Percentiles rank a stretch among this genome's conserved stretches.
Evolutionary conservation across 2,888 invertebrate species (phyloP).

Genomic region (Encarsia formosa): DNA sequence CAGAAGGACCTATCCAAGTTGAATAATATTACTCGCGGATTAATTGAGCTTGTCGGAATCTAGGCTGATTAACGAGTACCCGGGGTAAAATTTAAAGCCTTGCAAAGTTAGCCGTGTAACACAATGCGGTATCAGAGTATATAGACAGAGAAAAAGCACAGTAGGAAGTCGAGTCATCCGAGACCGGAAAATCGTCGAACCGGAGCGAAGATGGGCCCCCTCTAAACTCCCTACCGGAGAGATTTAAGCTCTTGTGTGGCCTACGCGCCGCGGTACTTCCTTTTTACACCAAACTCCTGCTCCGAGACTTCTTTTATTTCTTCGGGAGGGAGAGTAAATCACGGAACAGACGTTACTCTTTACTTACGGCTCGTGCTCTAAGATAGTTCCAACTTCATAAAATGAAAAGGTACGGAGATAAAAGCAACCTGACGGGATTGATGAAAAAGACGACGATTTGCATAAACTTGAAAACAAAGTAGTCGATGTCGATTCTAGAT

Average conservation of each 20-base stretch:
- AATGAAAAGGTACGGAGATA: neutral
- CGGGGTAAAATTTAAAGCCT: no score
- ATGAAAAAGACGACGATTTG: constrained; percentile 33
- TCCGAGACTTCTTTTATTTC: constrained; percentile 34
- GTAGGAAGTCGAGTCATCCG: constrained; percentile 7
- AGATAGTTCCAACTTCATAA: no score
- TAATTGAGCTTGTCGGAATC: no score
- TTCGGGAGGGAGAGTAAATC: constrained; percentile 38
- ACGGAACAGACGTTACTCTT: constrained; percentile 37
- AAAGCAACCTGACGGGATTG: neutral
- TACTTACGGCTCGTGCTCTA: no score
- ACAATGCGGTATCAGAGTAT: no score
- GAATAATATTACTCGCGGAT: no score
- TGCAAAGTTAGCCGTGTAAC: no score
- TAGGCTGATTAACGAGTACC: no score
- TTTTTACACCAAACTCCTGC: constrained; percentile 16
- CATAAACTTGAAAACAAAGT: constrained; percentile 46
- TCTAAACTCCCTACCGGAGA: constrained; percentile 25
- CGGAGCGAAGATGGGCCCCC: constrained; percentile 8
- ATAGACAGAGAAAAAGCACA: neutral
- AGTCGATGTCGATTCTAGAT: constrained; percentile 44
- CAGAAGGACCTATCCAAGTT: no score
- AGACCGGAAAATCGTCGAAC: constrained; percentile 19
- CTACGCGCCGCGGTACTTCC: constrained; percentile 29
- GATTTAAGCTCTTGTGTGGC: constrained; percentile 36